Base-by-base conservation (phyloP, 2,113 vertebrate genomes). In the Hyaena hyaena region DNA sequence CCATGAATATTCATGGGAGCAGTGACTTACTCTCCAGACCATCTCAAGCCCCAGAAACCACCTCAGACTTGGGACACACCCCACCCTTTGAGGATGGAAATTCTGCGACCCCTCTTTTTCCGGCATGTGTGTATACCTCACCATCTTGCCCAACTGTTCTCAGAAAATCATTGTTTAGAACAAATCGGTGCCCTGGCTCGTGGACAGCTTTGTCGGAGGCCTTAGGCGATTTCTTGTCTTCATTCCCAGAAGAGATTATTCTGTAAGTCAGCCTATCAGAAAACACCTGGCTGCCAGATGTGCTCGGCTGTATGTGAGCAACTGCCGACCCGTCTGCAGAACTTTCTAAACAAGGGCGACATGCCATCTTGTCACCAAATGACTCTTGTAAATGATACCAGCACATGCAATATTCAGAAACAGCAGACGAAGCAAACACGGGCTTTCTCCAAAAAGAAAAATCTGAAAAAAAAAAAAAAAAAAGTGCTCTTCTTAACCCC, bases 281-380 rank as follows among this genome's bases (percentile, higher is more conserved):
- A 90, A 77, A 43, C 63, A 97, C 97, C 97, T 96, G 93, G 16
- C 4, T 87, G 53, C 97, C 97, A 98, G 96, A 95, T 97, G 96
- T 80, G 43, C 63, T 83, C 96, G 96, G 95, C 97, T 96, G 88
- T 94, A 31, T 65, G 63, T 0, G 5, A 90, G 19, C 97, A 97
- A 96, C 71, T 98, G 97, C 77, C 12, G 6, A 28, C 55, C 88
- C 92, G 88, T 83, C 93, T 98, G 96, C 89, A 87, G 87, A 88
- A n/a, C 83, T n/a, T 28, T 50, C 74, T 68, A 35, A 84, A 93
- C 84, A 45, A 88, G 90, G 84, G 84, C 90, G 53, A 50, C 28
- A 17, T 5, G 83, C 82, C 43, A 68, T 77, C 35, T 2, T 50
- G 80, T 93, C 68, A 24, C 74, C 96, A 92, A 74, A 81, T 35